phyloP scores from a whole-genome alignment of 2,113 vertebrate genomes.

The Neomonachus schauinslandi region DNA sequence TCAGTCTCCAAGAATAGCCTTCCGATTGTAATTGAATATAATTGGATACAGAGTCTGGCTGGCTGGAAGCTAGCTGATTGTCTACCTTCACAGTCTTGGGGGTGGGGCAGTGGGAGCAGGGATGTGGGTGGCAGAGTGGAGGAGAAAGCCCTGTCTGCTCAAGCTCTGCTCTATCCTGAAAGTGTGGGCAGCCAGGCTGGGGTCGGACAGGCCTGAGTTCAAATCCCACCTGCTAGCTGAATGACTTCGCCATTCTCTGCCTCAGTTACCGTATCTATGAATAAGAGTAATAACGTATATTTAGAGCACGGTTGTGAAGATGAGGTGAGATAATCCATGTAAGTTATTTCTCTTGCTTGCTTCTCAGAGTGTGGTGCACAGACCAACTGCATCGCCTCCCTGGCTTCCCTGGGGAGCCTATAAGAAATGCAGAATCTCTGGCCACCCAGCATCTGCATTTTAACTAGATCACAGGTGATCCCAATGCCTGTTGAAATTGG shows the following conservation, averaged over 20 bases:
- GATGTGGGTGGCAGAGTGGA: background rate
- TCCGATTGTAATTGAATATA: background rate
- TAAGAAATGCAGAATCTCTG: background rate
- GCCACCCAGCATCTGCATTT: background rate
- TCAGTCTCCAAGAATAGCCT: background rate
- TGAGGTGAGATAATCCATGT: rapidly evolving
- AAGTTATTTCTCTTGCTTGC: background rate
- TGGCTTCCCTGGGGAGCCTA: background rate
- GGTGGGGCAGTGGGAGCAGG: background rate
- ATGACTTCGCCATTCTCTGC: background rate
- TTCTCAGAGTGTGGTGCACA: too few relatives aligned
- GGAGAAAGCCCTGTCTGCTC: background rate
- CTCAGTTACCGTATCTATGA: background rate
- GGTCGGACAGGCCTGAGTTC: background rate
- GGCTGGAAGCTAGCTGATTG: background rate
- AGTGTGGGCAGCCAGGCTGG: background rate
- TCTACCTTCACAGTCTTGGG: background rate
- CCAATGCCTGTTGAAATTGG: rapidly evolving
- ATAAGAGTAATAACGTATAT: background rate
- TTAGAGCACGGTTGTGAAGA: background rate
- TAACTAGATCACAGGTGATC: too few relatives aligned
- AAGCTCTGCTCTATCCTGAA: background rate
- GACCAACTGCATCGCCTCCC: rapidly evolving
- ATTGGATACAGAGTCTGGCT: constrained; percentile 13
- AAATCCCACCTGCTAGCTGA: background rate